Evolutionary conservation across 2,797 vertebrate genomes (phyloP), one percentile per base, ranked within the genome.

Genomic region (Enteromius fasciolatus): DNA sequence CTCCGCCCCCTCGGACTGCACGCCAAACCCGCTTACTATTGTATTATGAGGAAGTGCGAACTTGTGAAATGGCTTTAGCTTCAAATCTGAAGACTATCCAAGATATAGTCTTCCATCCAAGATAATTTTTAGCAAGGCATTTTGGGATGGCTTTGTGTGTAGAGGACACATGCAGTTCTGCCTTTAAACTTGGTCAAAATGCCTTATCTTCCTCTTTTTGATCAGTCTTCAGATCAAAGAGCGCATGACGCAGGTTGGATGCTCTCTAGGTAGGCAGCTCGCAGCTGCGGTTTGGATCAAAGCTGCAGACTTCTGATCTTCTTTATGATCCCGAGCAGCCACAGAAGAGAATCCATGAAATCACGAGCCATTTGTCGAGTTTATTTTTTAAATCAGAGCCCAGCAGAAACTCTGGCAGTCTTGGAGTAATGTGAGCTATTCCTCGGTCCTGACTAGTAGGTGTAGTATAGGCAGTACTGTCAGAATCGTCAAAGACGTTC

Each of bases 331-430:
- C 25, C 41, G 28, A 41, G 41, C 25, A 81, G 52, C 48, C 66
- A 23, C 33, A 14, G 36, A 28, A 68, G 48, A 68, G 44, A 31
- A 77, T 67, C 46, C 23, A 46, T 68, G 63, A 70, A 59, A 28
- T 67, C 59, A 63, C 11, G 5, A 69, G 59, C 39, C 66, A 80
- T 44, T 64, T 69, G 36, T 44, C 46, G 50, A 59, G 77, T 80
- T 84, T 85, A 75, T 81, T 85, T 85, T 79, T 59, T 18, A 70
- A 73, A 63, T 23, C 66, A 54, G 46, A 73, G 33, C 61, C 54
- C 57, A 80, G 46, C 70, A 67, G 54, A 86, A 78, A 72, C 36
- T 78, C 52, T 78, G 61, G 80, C 57, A 50, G 68, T 72, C 86
- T 87, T 44, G 54, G 67, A 73, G 23, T 33, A 41, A 31, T 73